These are phyloP conservation scores for Esox niger DNA, from an alignment of 2,113 vertebrate genomes.

Conservation along the genomic window DNA sequence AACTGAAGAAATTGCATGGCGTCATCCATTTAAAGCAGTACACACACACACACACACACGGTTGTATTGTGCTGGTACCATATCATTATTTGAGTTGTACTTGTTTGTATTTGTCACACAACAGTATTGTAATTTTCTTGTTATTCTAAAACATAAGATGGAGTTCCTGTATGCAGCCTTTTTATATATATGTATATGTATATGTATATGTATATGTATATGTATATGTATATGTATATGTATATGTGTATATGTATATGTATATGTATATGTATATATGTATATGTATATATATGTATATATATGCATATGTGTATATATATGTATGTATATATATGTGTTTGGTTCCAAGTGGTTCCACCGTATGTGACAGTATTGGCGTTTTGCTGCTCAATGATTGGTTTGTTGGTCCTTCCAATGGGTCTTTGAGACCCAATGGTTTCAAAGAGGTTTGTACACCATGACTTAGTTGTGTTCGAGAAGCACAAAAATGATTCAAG, in stretches of 20 bases:
- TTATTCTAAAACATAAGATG: slow-evolving; percentile 47
- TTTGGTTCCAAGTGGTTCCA: slow-evolving; percentile 51
- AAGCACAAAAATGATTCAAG: slow-evolving; percentile 1
- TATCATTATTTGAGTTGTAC: not conserved
- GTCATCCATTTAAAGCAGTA: not conserved
- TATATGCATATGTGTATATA: no score
- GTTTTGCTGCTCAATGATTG: slow-evolving; percentile 55
- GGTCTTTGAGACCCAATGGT: not conserved
- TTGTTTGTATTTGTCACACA: slow-evolving; percentile 48
- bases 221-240: no score
- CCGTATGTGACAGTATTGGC: slow-evolving; percentile 55
- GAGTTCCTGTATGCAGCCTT: slow-evolving; percentile 47
- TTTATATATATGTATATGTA: slow-evolving; percentile 44
- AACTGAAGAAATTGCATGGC: not conserved
- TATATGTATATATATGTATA: no score
- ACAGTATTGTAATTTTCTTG: slow-evolving; percentile 73
- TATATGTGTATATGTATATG: no score
- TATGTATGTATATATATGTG: no score
- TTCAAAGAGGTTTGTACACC: slow-evolving; percentile 20
- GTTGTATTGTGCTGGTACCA: not conserved
- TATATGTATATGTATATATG: no score
- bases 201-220: no score
- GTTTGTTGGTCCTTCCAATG: slow-evolving; percentile 26
- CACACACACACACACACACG: not conserved
- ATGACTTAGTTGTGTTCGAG: slow-evolving; percentile 3